Evolutionary conservation across 2,797 vertebrate genomes (phyloP), one percentile per base, ranked within the genome.

Genomic region (Leucoraja ocellata): DNA sequence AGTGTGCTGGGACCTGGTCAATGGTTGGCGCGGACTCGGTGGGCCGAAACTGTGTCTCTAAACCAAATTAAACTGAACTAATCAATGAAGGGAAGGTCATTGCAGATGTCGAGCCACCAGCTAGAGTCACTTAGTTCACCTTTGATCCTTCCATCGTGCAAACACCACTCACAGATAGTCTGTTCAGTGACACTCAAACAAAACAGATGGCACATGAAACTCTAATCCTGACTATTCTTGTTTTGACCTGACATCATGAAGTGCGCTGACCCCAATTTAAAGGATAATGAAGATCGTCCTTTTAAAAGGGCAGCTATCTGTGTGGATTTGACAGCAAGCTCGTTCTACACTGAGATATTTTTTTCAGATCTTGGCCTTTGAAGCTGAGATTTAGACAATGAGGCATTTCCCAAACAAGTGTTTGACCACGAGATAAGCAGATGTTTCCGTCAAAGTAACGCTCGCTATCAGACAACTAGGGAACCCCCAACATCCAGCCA

Each of bases 231-330:
- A n/a, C 61, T 86, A 86, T 65, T 65, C 83, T 65, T 65, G 83
- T 86, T 46, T 14, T 86, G 58, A 63, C n/a, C 58, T 86, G 61
- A 86, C 83, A 86, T 86, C n/a, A 63, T 86, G 83, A 32, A 78
- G n/a, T 63, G 58, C 61, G 25, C 23, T 83, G 83, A 86, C 83
- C 83, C 83, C 61, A 86, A 65, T 86, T 86, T 58, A 65, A 86
- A 63, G 83, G 58, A 86, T 86, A 86, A 86, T 86, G n/a, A 86
- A 63, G 83, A 32, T 65, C n/a, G 83, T 63, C 83, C 83, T 86
- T 63, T 86, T 65, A 65, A 65, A 54, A 86, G 58, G 58, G 61
- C 58, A 86, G 63, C 63, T 86, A 86, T 86, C 83, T 86, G 58
- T 65, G 58, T 63, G 63, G 83, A 86, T 63, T 86, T 86, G 58